Percentiles rank a stretch among this genome's conserved stretches.
These are phyloP conservation scores for Atta cephalotes DNA, from an alignment of 1,140 invertebrate species.

Conservation along the genomic window DNA sequence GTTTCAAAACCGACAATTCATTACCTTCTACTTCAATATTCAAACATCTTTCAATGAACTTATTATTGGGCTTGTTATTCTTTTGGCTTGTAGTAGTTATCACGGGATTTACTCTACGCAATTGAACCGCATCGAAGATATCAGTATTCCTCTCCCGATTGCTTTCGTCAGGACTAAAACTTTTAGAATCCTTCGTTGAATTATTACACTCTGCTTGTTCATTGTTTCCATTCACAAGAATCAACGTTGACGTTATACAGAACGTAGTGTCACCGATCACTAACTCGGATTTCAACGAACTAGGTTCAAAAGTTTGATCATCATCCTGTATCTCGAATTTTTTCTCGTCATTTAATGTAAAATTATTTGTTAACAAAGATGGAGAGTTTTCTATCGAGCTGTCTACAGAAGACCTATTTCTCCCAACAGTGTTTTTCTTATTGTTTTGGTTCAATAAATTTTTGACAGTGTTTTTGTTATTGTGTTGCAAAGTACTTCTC, in stretches of 20 bases:
- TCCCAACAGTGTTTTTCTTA: background rate
- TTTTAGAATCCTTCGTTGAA: slow-evolving; percentile 48
- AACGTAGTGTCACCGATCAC: slow-evolving; percentile 81
- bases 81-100: slow-evolving; percentile 37
- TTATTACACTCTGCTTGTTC: slow-evolving; percentile 60
- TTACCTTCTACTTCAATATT: slow-evolving; percentile 83
- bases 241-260: slow-evolving; percentile 81
- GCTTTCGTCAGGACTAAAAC: slow-evolving; percentile 55
- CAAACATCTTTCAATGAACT: slow-evolving; percentile 80
- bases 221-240: slow-evolving; percentile 62
- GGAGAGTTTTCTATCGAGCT: slow-evolving; percentile 50
- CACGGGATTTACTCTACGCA: slow-evolving; percentile 78
- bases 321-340: background rate
- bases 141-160: slow-evolving; percentile 80
- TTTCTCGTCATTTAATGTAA: background rate
- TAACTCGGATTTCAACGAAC: slow-evolving; percentile 78
- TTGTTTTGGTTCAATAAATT: background rate
- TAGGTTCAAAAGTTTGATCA: slow-evolving; percentile 25
- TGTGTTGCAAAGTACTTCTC: slow-evolving; percentile 38
- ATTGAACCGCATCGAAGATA: slow-evolving; percentile 82
- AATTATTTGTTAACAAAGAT: background rate
- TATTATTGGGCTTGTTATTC: slow-evolving; percentile 65
- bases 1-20: slow-evolving; percentile 77
- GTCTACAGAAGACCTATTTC: slow-evolving; percentile 10
- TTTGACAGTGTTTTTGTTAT: background rate